Evolutionary conservation across 2,888 invertebrate species (phyloP).

Genomic region (Eupeodes latifasciatus): DNA sequence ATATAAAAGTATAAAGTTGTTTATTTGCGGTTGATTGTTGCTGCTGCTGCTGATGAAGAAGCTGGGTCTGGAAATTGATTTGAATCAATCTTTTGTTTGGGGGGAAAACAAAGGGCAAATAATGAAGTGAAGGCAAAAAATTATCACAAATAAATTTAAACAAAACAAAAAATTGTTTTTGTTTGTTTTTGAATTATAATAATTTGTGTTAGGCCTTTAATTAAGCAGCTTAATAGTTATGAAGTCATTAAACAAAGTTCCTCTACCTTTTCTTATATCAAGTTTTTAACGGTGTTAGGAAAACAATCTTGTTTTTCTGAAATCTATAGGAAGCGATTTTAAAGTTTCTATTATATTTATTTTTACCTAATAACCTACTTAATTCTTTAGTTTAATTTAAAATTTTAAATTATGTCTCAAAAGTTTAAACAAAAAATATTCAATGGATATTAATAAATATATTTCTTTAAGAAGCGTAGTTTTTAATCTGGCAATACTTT

Average conservation of each 20-base stretch:
- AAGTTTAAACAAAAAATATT: no score
- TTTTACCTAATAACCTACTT: no score
- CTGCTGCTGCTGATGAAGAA: background rate
- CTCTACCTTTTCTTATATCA: no score
- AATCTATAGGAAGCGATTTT: no score
- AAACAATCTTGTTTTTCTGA: no score
- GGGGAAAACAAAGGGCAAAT: background rate
- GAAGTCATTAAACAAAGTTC: background rate
- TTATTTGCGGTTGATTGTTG: background rate
- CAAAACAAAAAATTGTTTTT: background rate
- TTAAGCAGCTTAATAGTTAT: background rate
- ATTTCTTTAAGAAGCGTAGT: no score
- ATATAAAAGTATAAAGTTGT: background rate
- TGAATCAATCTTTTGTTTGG: background rate
- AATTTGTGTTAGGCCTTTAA: background rate
- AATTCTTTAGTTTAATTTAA: no score
- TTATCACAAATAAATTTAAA: background rate
- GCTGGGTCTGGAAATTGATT: constrained; percentile 10
- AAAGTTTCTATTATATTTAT: no score
- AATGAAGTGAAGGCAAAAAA: background rate
- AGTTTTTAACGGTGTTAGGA: no score
- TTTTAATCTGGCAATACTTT: no score
- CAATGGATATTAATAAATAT: no score
- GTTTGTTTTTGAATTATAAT: background rate
- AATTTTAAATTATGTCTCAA: no score